Evolutionary conservation across 1,140 invertebrate species (phyloP).

Genomic region (Kradibia gibbosae): DNA sequence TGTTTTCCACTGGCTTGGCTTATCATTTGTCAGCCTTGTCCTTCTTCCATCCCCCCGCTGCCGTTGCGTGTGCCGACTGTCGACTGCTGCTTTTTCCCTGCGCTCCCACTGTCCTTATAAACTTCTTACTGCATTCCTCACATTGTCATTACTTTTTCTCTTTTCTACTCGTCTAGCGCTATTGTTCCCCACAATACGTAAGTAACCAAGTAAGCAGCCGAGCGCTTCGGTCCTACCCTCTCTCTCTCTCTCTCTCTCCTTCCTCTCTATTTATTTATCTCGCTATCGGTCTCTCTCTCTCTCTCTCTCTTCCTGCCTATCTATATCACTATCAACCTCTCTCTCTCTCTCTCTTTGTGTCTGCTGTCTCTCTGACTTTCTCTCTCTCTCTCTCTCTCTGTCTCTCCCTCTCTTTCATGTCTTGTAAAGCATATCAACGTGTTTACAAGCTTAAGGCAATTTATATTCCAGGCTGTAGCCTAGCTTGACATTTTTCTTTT

Average conservation of each 20-base stretch:
- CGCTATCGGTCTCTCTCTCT: background rate
- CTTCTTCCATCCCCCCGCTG: background rate
- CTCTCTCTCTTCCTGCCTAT: background rate
- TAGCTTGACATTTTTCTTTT: too few species aligned
- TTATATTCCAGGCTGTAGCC: background rate
- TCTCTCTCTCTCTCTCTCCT: background rate
- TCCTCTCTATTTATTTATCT: too few species aligned
- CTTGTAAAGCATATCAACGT: too few species aligned
- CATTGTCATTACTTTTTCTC: background rate
- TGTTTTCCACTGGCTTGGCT: too few species aligned
- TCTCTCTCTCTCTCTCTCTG: background rate
- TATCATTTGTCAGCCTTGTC: background rate
- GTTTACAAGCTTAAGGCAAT: background rate
- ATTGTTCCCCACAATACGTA: background rate
- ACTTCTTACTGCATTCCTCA: background rate
- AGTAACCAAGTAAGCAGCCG: background rate
- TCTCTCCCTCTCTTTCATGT: background rate
- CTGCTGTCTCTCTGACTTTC: background rate
- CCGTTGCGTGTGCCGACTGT: background rate
- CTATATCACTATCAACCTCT: background rate
- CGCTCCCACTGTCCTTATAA: background rate
- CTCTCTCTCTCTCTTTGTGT: background rate
- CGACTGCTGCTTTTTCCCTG: background rate
- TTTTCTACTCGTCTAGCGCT: background rate
- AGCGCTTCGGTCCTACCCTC: background rate